These are phyloP conservation scores for Crematogaster levior DNA, from an alignment of 2,888 invertebrate species.

Conservation along the genomic window DNA sequence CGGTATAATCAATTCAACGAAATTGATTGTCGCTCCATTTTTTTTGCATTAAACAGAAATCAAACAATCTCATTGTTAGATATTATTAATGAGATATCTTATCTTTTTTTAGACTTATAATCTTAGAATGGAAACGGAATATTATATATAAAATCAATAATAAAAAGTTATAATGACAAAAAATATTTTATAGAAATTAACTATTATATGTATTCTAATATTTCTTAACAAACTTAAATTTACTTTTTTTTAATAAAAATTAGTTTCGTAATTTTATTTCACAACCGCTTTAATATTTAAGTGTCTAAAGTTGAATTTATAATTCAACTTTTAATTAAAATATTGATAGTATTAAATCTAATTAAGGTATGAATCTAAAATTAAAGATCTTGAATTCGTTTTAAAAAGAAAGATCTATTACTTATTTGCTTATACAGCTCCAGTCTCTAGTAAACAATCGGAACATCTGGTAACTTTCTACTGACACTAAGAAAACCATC, in stretches of 20 bases:
- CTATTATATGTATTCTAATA: no score
- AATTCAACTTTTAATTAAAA: constrained; percentile 14
- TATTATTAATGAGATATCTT: no score
- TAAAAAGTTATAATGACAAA: no score
- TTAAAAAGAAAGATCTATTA: background rate
- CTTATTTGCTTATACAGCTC: constrained; percentile 2
- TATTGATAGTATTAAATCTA: background rate
- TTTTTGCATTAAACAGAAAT: constrained; percentile 11
- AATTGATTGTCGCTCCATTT: constrained; percentile 43
- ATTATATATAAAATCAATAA: no score
- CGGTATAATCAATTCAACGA: constrained; percentile 19
- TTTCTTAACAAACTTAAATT: background rate
- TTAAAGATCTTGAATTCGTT: background rate
- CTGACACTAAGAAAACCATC: constrained; percentile 8
- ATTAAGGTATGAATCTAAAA: constrained; percentile 22
- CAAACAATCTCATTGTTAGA: background rate
- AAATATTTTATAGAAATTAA: no score
- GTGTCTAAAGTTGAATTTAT: no score
- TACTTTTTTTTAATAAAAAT: constrained; percentile 4
- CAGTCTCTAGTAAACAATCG: constrained; percentile 23
- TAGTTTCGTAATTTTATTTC: background rate
- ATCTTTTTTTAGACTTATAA: no score
- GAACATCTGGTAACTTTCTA: constrained; percentile 3
- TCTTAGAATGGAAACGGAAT: no score
- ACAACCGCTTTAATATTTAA: background rate